These are phyloP conservation scores for Temnothorax ravouxi DNA, from an alignment of 2,888 invertebrate genomes.

Conservation along the genomic window DNA sequence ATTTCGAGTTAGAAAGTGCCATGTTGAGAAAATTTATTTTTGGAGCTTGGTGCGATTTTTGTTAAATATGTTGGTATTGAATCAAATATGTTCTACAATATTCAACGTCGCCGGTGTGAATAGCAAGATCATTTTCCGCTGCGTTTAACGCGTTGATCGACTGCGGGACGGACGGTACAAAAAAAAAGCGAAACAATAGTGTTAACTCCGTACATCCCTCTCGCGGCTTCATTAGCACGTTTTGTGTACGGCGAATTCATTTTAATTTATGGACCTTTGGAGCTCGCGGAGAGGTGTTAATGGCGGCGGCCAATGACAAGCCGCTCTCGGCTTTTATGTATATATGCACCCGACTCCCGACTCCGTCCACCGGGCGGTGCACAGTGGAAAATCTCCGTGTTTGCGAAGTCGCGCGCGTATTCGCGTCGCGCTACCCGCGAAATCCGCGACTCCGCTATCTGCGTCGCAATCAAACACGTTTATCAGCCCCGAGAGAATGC, in stretches of 20 bases:
- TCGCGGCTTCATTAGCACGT: slow-evolving; percentile 48
- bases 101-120: background rate
- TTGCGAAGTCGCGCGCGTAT: slow-evolving; percentile 30
- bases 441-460: slow-evolving; percentile 52
- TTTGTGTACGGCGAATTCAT: slow-evolving; percentile 34
- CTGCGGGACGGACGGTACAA: background rate
- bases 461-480: slow-evolving; percentile 47
- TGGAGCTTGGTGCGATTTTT: background rate
- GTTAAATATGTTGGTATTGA: background rate
- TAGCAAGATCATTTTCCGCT: slow-evolving; percentile 32
- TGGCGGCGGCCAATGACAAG: slow-evolving; percentile 41
- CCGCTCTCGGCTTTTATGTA: background rate
- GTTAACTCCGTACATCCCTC: slow-evolving; percentile 31
- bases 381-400: slow-evolving; percentile 46
- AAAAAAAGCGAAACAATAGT: slow-evolving; percentile 5
- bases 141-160: slow-evolving; percentile 43
- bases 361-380: slow-evolving; percentile 13
- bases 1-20: background rate
- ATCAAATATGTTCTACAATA: background rate
- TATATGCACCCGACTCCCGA: background rate
- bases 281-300: slow-evolving; percentile 45
- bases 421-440: slow-evolving; percentile 14
- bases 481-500: slow-evolving; percentile 29
- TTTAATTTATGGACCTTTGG: slow-evolving; percentile 49
- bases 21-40: background rate